phyloP scores from a whole-genome alignment of 2,888 invertebrate genomes.

The Caenorhabditis imperialis region DNA sequence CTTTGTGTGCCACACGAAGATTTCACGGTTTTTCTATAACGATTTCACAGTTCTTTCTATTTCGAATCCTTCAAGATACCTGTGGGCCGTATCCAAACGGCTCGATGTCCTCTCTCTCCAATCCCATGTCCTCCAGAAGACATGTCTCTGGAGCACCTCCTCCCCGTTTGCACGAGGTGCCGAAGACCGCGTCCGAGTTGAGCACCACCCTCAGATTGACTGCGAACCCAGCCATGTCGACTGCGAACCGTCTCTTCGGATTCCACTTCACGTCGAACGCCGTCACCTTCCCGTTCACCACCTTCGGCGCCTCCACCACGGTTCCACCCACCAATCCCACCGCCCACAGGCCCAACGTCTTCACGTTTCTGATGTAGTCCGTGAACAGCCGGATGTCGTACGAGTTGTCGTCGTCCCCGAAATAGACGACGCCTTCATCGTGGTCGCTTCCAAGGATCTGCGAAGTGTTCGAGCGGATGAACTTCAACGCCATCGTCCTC shows the following conservation, averaged over 20 bases:
- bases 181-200: constrained; percentile 57
- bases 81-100: constrained; percentile 63
- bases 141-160: constrained; percentile 69
- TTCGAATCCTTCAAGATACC: constrained; percentile 13
- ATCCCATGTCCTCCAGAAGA: constrained; percentile 65
- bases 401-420: constrained; percentile 64
- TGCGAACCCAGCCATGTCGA: constrained; percentile 73
- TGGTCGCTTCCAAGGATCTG: constrained; percentile 39
- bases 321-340: constrained; percentile 68
- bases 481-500: constrained; percentile 63
- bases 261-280: constrained; percentile 68
- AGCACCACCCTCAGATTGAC: constrained; percentile 59
- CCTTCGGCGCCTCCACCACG: constrained; percentile 64
- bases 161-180: constrained; percentile 61
- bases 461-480: constrained; percentile 54
- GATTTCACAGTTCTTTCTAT: not conserved
- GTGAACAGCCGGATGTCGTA: constrained; percentile 60
- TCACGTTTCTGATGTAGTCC: constrained; percentile 60
- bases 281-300: constrained; percentile 63
- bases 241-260: constrained; percentile 64
- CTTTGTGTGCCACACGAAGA: constrained; percentile 63
- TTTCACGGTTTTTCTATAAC: constrained; percentile 53
- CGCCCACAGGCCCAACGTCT: constrained; percentile 60
- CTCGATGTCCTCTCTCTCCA: constrained; percentile 62
- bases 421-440: constrained; percentile 58